phyloP scores from a whole-genome alignment of 1,140 invertebrate genomes.

The Sarcophaga bullata region DNA sequence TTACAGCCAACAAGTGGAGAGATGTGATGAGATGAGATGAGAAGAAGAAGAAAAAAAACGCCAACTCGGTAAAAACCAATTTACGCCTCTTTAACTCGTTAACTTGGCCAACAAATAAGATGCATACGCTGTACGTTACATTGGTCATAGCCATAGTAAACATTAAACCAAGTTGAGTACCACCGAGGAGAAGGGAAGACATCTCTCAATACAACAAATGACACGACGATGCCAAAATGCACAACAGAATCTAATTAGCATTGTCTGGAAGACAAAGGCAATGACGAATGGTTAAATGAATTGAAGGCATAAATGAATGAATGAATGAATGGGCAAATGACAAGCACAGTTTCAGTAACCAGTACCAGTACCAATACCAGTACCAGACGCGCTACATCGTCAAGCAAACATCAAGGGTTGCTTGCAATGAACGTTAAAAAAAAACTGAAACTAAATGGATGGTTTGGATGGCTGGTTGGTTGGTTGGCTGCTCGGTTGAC shows the following conservation, averaged over 20 bases:
- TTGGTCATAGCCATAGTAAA: neutral
- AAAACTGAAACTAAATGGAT: neutral
- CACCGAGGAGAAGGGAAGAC: neutral
- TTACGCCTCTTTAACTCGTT: conserved; percentile 48
- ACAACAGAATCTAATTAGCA: conserved; percentile 47
- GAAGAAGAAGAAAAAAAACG: neutral
- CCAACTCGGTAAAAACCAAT: conserved; percentile 40
- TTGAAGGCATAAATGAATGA: neutral
- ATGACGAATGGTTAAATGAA: conserved; percentile 37
- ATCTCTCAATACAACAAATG: conserved; percentile 27
- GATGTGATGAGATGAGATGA: too few relatives aligned
- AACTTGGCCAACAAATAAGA: conserved; percentile 46
- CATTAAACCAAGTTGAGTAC: neutral
- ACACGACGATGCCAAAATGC: conserved; percentile 31
- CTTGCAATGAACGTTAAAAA: neutral
- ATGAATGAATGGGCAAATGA: conserved; percentile 17
- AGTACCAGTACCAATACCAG: neutral
- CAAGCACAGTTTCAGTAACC: neutral
- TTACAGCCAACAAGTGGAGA: neutral
- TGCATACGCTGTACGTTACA: neutral
- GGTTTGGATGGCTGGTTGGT: neutral
- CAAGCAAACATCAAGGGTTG: neutral
- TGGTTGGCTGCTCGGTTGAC: conserved; percentile 2
- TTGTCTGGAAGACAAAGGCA: conserved; percentile 43
- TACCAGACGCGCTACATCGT: neutral